Base-by-base conservation (phyloP, 2,797 vertebrate genomes). In the Spondyliosoma cantharus region DNA sequence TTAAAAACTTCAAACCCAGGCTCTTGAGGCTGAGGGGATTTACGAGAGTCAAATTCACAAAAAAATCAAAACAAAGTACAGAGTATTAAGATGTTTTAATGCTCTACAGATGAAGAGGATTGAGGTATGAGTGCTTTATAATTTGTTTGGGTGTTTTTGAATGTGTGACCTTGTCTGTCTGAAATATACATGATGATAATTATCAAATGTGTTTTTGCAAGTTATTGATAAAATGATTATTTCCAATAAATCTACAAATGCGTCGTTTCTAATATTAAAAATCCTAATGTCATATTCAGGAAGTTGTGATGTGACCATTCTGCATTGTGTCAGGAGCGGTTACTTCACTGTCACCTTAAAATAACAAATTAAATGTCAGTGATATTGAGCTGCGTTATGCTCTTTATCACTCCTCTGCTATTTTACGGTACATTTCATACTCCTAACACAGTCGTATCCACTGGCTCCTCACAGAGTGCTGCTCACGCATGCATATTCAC, bases 341-440 rank as follows among this genome's bases (percentile, higher is more conserved):
- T 43, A 22, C 13, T 6, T 37, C 16, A 27, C 50, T 8, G 20
- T 71, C 43, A 48, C 6, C 0, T 68, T 64, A 29, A 75, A 65
- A 71, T 17, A 60, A 32, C 16, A 49, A 45, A 74, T 46, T 45
- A 16, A 19, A 71, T 70, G 63, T n/a, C 22, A 64, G 29, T 32
- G 19, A 63, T 50, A 61, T 37, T 59, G 61, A 80, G 29, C 58
- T 59, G 42, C 29, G 68, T 67, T 63, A 70, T 65, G n/a, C 62
- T 74, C 45, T 32, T 73, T 59, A 62, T 24, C 45, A 11, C 14
- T 71, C 19, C 46, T 69, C 15, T 29, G 64, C 70, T 68, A 78
- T 37, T 43, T 74, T 56, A 25, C 42, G 57, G 20, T 22, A 37
- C 16, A 45, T 65, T 58, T 52, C 19, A 43, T 11, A 42, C 27